A percentile compares a stretch with the other conserved stretches of the same genome.
Conservation (phyloP, 1,140 invertebrate species). For the Acromyrmex charruanus region DNA sequence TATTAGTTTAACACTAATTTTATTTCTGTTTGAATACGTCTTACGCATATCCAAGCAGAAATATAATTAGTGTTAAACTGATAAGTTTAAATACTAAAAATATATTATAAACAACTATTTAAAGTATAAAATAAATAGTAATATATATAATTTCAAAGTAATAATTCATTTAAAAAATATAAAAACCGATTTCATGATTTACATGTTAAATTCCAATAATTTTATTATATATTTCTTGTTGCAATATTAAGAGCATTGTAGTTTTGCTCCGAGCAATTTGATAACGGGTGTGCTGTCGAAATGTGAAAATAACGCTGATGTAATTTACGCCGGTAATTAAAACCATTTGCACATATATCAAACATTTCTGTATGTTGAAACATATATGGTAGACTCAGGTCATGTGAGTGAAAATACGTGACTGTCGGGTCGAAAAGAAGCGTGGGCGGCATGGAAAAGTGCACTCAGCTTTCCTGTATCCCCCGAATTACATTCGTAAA, state of each 20-base stretch:
- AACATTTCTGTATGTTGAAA: slow-evolving; percentile 22
- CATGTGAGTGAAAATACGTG: slow-evolving; percentile 38
- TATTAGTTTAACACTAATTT: too few relatives aligned
- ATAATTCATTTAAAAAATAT: neutral
- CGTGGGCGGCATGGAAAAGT: slow-evolving; percentile 26
- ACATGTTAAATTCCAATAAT: neutral
- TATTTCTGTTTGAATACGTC: too few relatives aligned
- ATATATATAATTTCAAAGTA: too few relatives aligned
- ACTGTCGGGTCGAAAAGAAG: neutral
- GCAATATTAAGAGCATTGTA: neutral
- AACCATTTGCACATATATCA: slow-evolving; percentile 36
- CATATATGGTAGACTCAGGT: neutral
- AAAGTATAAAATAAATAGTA: too few relatives aligned
- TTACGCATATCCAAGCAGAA: neutral
- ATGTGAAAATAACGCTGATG: slow-evolving; percentile 29
- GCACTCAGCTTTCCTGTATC: slow-evolving; percentile 10
- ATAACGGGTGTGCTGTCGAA: neutral
- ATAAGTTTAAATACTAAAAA: neutral
- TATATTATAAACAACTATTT: neutral
- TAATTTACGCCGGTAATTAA: slow-evolving; percentile 46
- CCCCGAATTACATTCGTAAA: neutral
- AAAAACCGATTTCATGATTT: neutral
- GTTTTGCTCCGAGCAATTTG: neutral
- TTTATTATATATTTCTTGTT: neutral
- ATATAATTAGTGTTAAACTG: neutral